Evolutionary conservation across 2,888 invertebrate species (phyloP), one percentile per base, ranked within the genome.

Genomic region (Mycalesis mineus): DNA sequence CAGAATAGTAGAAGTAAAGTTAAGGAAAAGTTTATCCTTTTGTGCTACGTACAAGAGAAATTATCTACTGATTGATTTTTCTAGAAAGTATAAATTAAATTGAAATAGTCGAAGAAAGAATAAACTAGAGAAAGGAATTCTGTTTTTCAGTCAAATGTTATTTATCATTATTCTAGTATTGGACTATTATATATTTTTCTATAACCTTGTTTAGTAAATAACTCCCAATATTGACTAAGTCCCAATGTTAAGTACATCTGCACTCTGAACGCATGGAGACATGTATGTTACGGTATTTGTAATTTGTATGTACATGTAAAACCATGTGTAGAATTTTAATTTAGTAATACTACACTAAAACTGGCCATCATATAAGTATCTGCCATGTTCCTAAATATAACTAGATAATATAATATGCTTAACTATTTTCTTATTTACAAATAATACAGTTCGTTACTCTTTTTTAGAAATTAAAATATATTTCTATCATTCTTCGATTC

Each of bases 351-450:
- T 92, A 92, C 89, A 83, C 91, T 91, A 92, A 70, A 92, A 93
- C 93, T 93, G 93, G 93, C 93, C 93, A 88, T 92, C 88, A 82
- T 90, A 91, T 91, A 92, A 92, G 91, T 91, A 91, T 91, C 91
- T 88, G 92, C 91, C 92, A 91, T 90, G 91, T 91, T 91, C 81
- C 85, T 89, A 88, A 84, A 84, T 86, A 90, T 88, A 91, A 90
- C 89, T 88, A 89, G 77, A 79, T 85, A 86, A 88, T 88, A 88
- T 91, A 91, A 91, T 91, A 91, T 91, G 83, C 91, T 91, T 91
- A 91, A 84, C 85, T 88, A 85, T 73, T 77, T 78, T 88, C 82
- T 83, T 92, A 91, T 91, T 85, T 91, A 91, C 91, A 91, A 91
- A 91, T 91, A 91, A 91, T 91, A 91, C 91, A 91, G 85, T 88